Base-by-base conservation (phyloP, 2,797 vertebrate species). In the Lepus townsendii region DNA sequence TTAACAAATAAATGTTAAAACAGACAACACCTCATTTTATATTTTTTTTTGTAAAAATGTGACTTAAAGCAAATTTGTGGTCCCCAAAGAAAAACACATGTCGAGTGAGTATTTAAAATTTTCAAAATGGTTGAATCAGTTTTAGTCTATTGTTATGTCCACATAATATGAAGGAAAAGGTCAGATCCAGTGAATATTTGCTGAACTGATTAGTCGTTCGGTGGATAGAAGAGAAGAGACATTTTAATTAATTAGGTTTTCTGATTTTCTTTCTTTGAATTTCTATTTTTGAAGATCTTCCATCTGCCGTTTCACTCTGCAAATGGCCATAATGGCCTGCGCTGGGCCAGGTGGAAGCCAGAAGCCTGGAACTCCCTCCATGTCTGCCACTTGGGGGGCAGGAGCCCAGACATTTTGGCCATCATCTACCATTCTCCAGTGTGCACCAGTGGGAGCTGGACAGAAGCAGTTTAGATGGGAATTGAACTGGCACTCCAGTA, bases 11-110 rank as follows among this genome's bases (percentile, higher is more conserved):
- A 66, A 60, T 92, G 35, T 65, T 87, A 85, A 94, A 78, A 84
- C n/a, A 85, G 50, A 86, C 13, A 66, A 91, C 20, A 90, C 6
- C 12, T 71, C 88, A n/a, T 32, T 27, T 73, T 77, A 84, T 50
- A 76, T 72, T 68, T 3, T 84, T 84, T 96, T 96, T 83, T 84
- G 90, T 90, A 57, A 92, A 91, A 90, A 66, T 62, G 26, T 92
- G 24, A 26, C 50, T 83, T 85, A 66, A 93, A 82, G 50, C 5
- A 76, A 35, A 88, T 17, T 5, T 85, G 17, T 83, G 60, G 12
- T 32, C 65, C 69, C 3, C 52, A 52, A 82, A 83, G n/a, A 47
- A 82, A 83, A 90, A 20, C 27, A 79, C 50, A 42, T 80, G 42
- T 30, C 82, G n/a, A 80, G 0, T 83, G n/a, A 94, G 27, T n/a